Evolutionary conservation across 2,797 vertebrate species (phyloP), one percentile per base, ranked within the genome.

Genomic region (Selene dorsalis): DNA sequence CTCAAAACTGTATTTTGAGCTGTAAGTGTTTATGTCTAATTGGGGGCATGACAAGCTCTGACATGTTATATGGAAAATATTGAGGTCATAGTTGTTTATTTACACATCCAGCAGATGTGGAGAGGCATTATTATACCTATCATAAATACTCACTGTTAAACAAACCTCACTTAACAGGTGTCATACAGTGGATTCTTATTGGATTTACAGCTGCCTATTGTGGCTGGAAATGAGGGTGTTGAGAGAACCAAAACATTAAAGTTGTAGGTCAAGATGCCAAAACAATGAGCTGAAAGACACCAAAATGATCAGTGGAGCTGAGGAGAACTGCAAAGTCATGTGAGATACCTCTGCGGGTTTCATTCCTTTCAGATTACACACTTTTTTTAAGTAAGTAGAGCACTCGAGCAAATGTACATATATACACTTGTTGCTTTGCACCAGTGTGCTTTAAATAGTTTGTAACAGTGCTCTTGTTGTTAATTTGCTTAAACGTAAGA

Each of bases 401-500:
- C 26, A 35, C 20, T 18, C 20, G 8, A 62, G 6, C 26, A 30
- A 20, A n/a, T 30, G 9, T 24, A 30, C 17, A 30, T 30, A 28
- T 8, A 35, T 8, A 35, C 32, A 35, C 7, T 35, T 8, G 20
- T 9, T 14, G 52, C 0, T 55, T 63, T 20, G 3, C 30, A 18
- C 32, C 18, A n/a, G 2, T 63, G 53, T 10, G 24, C n/a, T 52
- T 60, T 61, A 43, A 39, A 39, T 35, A 30, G 56, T 16, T 22
- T 10, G 16, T 14, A 39, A n/a, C 57, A 32, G 38, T 5, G 30
- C 8, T 53, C 28, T 68, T 39, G 52, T 24, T 75, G 26, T 17
- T 39, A 30, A 63, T 59, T 76, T 35, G 24, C 30, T 6, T 7
- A 69, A 68, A 73, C 7, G 32, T 65, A 35, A 67, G 20, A 18